phyloP scores from a whole-genome alignment of 2,797 vertebrate species.

The Peromyscus eremicus region DNA sequence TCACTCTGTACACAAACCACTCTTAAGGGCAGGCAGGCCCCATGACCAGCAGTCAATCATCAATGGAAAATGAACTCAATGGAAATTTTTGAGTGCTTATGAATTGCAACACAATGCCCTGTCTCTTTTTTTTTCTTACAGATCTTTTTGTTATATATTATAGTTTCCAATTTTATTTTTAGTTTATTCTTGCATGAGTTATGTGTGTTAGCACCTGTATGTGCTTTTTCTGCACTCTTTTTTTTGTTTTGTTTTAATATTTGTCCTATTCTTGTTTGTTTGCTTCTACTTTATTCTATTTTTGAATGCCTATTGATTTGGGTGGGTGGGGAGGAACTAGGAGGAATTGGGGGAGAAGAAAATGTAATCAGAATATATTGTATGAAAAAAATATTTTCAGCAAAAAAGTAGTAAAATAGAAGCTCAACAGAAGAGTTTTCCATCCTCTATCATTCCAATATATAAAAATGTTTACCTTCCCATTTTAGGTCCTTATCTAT shows the following conservation, averaged over 20 bases:
- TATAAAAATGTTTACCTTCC: neutral
- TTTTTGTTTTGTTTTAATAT: neutral
- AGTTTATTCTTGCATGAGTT: neutral
- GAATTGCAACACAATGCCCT: neutral
- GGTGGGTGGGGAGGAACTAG: no score
- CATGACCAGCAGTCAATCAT: neutral
- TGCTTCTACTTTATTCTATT: neutral
- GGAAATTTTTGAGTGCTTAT: neutral
- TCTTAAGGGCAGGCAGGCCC: neutral
- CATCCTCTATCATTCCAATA: neutral
- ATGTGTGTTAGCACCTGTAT: neutral
- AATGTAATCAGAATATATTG: neutral
- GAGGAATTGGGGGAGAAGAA: neutral
- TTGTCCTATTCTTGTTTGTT: neutral
- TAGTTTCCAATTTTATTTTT: neutral
- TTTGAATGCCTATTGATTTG: neutral
- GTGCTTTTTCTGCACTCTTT: neutral
- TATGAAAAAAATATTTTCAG: neutral
- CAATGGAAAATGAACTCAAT: no score
- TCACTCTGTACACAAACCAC: neutral
- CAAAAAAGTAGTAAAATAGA: neutral
- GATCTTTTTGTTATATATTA: neutral
- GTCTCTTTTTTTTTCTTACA: neutral
- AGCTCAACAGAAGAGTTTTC: neutral
- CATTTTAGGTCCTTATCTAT: neutral